A percentile compares a stretch with the other conserved stretches of the same genome.
Conservation (phyloP, 2,797 vertebrate species). For the Diplodus puntazzo region DNA sequence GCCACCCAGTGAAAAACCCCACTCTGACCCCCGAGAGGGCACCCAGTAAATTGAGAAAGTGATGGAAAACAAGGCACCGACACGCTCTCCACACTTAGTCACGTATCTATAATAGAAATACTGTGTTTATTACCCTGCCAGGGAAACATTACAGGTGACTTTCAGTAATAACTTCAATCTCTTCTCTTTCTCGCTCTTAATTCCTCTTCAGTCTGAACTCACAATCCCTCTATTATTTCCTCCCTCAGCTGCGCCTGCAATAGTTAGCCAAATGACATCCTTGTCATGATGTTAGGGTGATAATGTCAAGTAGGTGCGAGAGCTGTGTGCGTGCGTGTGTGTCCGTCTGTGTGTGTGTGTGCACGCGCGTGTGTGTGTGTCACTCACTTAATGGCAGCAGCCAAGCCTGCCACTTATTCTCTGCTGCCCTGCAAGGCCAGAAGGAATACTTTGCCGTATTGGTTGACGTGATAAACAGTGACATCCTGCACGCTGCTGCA, state of each 20-base stretch:
- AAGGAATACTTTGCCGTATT: conserved; percentile 49
- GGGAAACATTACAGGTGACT: conserved; percentile 58
- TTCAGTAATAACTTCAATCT: conserved; percentile 58
- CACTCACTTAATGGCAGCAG: conserved; percentile 67
- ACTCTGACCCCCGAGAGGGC: conserved; percentile 39
- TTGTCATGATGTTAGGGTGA: conserved; percentile 73
- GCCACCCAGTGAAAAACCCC: background rate
- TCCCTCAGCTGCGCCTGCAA: conserved; percentile 60
- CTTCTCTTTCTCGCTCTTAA: conserved; percentile 48
- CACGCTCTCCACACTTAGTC: conserved; percentile 43
- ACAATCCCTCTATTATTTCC: conserved; percentile 54
- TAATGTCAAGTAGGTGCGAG: conserved; percentile 78
- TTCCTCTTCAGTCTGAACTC: conserved; percentile 59
- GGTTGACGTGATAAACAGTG: conserved; percentile 59
- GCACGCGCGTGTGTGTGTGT: conserved; percentile 28
- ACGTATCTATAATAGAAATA: conserved; percentile 47
- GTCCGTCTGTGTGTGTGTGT: conserved; percentile 25
- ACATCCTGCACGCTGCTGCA: conserved; percentile 50
- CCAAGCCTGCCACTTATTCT: conserved; percentile 68
- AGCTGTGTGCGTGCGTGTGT: conserved; percentile 44
- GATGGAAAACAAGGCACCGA: conserved; percentile 38
- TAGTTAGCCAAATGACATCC: conserved; percentile 76
- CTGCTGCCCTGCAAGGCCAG: conserved; percentile 51
- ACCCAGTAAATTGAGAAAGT: conserved; percentile 48
- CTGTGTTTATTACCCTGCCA: conserved; percentile 36